A percentile compares a stretch with the other conserved stretches of the same genome.
phyloP scores from a whole-genome alignment of 2,113 vertebrate genomes.

The Paramisgurnus dabryanus region DNA sequence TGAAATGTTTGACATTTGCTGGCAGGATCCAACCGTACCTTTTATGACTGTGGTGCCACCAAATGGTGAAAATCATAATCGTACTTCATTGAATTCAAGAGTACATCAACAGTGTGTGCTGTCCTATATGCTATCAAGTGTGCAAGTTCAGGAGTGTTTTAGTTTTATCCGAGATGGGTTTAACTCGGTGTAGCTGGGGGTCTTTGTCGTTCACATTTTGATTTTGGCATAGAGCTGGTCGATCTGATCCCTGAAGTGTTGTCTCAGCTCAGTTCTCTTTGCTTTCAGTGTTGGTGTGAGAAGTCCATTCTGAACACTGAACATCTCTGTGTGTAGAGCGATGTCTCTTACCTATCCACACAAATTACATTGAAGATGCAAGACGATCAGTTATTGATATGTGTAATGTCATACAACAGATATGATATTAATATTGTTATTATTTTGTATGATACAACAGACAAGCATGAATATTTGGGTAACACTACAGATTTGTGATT shows the following conservation, averaged over 20 bases:
- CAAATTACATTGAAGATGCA: background rate
- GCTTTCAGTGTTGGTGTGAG: conserved; percentile 95
- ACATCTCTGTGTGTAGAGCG: conserved; percentile 81
- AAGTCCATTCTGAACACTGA: conserved; percentile 89
- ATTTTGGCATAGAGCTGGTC: conserved; percentile 88
- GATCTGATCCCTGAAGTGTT: conserved; percentile 83
- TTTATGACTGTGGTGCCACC: conserved; percentile 4
- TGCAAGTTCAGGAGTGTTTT: background rate
- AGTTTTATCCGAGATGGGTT: background rate
- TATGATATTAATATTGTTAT: no score
- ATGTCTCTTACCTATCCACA: conserved; percentile 85
- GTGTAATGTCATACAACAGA: no score
- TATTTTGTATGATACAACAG: no score
- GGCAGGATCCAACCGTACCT: background rate
- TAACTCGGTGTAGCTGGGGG: background rate
- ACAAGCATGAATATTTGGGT: no score
- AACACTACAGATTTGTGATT: background rate
- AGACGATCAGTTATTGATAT: background rate
- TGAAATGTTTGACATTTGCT: background rate
- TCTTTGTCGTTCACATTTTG: conserved; percentile 73
- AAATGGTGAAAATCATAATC: conserved; percentile 16
- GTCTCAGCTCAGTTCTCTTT: conserved; percentile 85
- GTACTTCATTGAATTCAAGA: background rate
- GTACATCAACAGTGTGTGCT: conserved; percentile 36
- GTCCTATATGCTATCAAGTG: conserved; percentile 34